Base-by-base conservation (phyloP, 2,888 invertebrate genomes). In the Heliconius aoede region DNA sequence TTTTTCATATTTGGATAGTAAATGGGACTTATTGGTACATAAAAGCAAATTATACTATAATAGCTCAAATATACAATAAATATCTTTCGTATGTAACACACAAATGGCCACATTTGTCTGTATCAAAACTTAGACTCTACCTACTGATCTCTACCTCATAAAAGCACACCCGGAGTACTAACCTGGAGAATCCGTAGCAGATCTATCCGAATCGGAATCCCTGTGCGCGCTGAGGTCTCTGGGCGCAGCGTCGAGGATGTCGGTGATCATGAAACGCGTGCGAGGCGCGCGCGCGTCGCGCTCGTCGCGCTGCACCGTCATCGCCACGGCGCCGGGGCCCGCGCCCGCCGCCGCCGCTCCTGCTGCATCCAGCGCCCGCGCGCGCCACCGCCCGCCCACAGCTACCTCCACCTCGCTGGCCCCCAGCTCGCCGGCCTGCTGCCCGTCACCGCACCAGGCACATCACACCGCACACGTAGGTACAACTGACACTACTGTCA, bases 201-300 rank as follows among this genome's bases (percentile, higher is more conserved):
- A 95, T 82, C 95, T 91, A 82, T 95, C 95, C 76, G 92, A 95
- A 86, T 95, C 93, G 26, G 95, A 95, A 85, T 95, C 95, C 83
- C 95, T 89, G 84, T 95, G 94, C 82, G 95, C 94, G 90, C 95
- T 94, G 87, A 95, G 94, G 88, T 95, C 95, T 81, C 95, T 85
- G 55, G 95, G 95, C 78, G 95, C 95, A 69, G 94, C 95, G 88
- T 91, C 96, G 86, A 98, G 95, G 86, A 98, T 98, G 90, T 98
- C 98, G 84, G 97, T 98, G 93, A 98, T 98, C 97, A 98, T 98
- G 94, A 98, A 98, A 82, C 97, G 94, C 79, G 97, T 97, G 84
- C 97, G 95, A 72, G 96, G 96, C 82, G 96, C 95, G 92, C 96
- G 96, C 85, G 95, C 95, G 89, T 97, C 95, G 97, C 98, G 87